phyloP scores from a whole-genome alignment of 2,113 vertebrate species.

The Rhea pennata region DNA sequence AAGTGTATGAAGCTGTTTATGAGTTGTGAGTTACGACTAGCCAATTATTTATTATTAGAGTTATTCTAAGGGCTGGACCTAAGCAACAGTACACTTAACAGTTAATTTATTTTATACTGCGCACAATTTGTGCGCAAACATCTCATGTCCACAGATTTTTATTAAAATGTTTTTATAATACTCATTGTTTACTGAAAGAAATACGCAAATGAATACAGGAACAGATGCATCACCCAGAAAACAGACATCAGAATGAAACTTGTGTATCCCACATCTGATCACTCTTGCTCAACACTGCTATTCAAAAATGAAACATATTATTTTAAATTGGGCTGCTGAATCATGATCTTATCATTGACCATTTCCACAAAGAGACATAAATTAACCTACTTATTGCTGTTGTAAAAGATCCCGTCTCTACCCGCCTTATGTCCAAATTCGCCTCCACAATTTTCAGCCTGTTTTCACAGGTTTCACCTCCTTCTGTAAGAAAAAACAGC shows the following conservation, averaged over 20 bases:
- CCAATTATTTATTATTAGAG: not conserved
- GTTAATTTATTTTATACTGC: not conserved
- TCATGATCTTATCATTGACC: not conserved
- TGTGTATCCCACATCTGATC: not conserved
- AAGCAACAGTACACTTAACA: not conserved
- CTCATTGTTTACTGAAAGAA: not conserved
- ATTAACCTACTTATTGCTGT: not conserved
- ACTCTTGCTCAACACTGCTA: not conserved
- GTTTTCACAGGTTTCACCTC: not conserved
- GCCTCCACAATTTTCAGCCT: not conserved
- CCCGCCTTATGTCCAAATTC: not conserved
- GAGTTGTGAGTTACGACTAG: not conserved
- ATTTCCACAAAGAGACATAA: not conserved
- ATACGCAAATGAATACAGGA: not conserved
- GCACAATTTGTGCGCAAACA: not conserved
- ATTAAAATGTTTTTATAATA: not conserved
- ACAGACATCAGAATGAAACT: not conserved
- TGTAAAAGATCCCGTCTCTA: not conserved
- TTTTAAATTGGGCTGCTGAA: not conserved
- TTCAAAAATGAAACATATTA: not conserved
- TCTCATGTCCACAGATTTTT: not conserved
- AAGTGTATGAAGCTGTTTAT: not conserved
- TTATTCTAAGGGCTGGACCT: not conserved
- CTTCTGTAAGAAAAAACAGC: not conserved
- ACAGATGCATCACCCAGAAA: not conserved